Percentiles rank a stretch among this genome's conserved stretches.
Conservation (phyloP, 2,888 invertebrate genomes). For the Apamea sordens region DNA sequence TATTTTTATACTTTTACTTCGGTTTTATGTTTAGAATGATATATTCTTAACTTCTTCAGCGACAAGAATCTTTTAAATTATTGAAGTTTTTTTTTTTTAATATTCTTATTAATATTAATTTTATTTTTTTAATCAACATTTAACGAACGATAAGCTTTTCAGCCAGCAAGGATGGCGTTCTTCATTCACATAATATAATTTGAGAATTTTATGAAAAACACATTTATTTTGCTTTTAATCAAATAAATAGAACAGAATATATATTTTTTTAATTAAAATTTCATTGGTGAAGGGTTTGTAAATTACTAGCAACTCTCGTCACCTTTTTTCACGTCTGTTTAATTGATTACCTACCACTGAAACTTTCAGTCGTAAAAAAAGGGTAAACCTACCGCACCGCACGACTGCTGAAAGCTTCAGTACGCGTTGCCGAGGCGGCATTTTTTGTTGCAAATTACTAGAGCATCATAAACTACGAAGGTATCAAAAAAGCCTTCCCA, state of each 20-base stretch:
- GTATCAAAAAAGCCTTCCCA: background rate
- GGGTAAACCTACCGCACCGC: too few species aligned
- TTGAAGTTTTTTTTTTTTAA: background rate
- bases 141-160: too few species aligned
- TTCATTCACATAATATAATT: too few species aligned
- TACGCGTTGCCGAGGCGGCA: background rate
- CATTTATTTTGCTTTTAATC: too few species aligned
- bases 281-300: too few species aligned
- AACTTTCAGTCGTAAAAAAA: background rate
- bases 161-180: too few species aligned
- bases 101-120: background rate
- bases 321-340: background rate
- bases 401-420: background rate
- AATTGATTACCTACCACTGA: background rate
- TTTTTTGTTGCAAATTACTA: conserved; percentile 5
- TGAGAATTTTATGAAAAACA: too few species aligned
- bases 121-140: background rate
- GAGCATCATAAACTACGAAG: background rate
- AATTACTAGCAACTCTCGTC: background rate
- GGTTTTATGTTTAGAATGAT: background rate
- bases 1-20: too few species aligned
- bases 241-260: too few species aligned
- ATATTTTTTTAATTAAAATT: background rate
- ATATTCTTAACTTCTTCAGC: background rate
- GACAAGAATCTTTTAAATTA: background rate